phyloP scores from a whole-genome alignment of 92 coral and sea anemone species.

The Diadumene lineata region DNA sequence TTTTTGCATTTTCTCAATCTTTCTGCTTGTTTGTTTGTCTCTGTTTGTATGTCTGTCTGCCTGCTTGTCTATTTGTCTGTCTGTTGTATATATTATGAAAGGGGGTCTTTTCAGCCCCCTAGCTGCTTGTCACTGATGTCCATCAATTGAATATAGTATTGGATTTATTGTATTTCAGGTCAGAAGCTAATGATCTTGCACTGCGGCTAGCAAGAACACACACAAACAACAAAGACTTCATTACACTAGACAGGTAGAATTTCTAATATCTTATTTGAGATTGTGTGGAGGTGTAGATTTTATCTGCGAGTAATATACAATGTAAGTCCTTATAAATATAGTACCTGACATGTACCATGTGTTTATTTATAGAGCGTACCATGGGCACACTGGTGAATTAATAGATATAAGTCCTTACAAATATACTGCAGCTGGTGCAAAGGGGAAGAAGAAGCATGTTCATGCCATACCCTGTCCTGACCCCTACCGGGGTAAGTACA shows the following conservation, averaged over 20 bases:
- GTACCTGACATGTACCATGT: too few species aligned
- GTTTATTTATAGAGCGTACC: conserved; percentile 76
- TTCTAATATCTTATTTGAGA: too few species aligned
- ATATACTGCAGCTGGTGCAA: conserved; percentile 61
- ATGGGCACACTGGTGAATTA: conserved; percentile 86
- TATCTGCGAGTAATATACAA: too few species aligned
- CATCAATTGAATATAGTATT: too few species aligned
- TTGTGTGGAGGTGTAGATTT: too few species aligned
- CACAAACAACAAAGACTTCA: conserved; percentile 70
- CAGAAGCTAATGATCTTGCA: conserved; percentile 99
- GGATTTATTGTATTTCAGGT: conserved; percentile 42
- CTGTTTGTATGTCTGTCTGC: not conserved
- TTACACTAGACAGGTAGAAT: conserved; percentile 74
- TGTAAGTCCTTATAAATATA: too few species aligned
- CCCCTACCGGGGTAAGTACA: conserved; percentile 84
- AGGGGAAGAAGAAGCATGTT: conserved; percentile 80
- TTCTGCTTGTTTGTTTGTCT: too few species aligned
- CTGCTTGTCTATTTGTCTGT: not conserved
- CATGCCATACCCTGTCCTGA: conserved; percentile 88
- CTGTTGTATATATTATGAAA: too few species aligned
- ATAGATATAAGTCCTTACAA: conserved; percentile 94
- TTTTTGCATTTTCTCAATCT: not conserved
- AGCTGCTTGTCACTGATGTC: too few species aligned
- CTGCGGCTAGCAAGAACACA: conserved; percentile 81
- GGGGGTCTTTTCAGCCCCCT: too few species aligned